Conservation (phyloP, 2,797 vertebrate genomes). For the Notoglanidium macrostoma region DNA sequence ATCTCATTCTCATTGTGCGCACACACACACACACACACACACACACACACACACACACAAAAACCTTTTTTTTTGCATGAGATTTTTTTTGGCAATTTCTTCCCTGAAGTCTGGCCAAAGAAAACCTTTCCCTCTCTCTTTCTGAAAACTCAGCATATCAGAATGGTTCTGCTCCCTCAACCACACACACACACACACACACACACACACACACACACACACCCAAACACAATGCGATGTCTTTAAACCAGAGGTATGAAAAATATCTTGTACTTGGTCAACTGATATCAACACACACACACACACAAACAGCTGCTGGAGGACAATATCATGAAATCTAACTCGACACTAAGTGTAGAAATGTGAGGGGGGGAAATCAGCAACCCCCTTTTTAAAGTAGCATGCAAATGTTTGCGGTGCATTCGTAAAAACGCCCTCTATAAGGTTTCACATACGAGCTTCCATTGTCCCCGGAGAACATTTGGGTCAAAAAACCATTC, state of each 20-base stretch:
- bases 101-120: slow-evolving; percentile 63
- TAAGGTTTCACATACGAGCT: slow-evolving; percentile 4
- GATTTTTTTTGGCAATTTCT: slow-evolving; percentile 53
- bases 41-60: slow-evolving; percentile 21
- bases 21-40: slow-evolving; percentile 22
- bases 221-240: slow-evolving; percentile 23
- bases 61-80: not conserved
- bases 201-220: slow-evolving; percentile 41
- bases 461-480: not conserved
- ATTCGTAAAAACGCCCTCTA: slow-evolving; percentile 29
- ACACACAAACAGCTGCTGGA: not conserved
- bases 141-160: slow-evolving; percentile 58
- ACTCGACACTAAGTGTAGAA: slow-evolving; percentile 17
- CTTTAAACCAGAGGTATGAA: not conserved
- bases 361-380: not conserved
- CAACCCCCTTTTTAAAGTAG: slow-evolving; percentile 7
- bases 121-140: slow-evolving; percentile 59
- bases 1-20: not conserved
- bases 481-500: slow-evolving; percentile 32
- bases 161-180: slow-evolving; percentile 56
- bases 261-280: not conserved
- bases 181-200: slow-evolving; percentile 43
- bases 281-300: slow-evolving; percentile 16
- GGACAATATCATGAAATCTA: slow-evolving; percentile 33
- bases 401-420: slow-evolving; percentile 32